Evolutionary conservation across 1,140 invertebrate species (phyloP), one percentile per base, ranked within the genome.

Genomic region (Atopsyche davidsoni): DNA sequence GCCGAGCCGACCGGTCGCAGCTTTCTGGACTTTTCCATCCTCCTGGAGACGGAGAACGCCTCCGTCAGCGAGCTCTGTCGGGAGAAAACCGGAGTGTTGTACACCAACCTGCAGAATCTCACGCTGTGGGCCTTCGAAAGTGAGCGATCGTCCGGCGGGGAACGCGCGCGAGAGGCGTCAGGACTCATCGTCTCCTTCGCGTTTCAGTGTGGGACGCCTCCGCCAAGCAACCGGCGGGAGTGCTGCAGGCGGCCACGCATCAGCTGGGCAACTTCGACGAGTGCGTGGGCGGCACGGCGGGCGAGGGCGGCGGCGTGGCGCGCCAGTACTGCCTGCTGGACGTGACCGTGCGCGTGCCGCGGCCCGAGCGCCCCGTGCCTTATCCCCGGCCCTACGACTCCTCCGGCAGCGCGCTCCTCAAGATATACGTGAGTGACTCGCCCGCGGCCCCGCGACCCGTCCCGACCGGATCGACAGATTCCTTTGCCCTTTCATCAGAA

Each of bases 231-330:
- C 63, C 62, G 6, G 40, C 57, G 1, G 66, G 66, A 1, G 21
- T 62, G 4, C 42, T 65, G 1, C 58, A 59, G 6, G 66, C 64
- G 0, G 57, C 53, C 2, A 52, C 41, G 10, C 57, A 53, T 17
- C 60, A 64, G 22, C 38, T 64, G 24, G 66, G 66, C 6, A 63
- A 67, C 56, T 68, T 61, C 46, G 66, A 68, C 55, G 60, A 68
- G 39, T 68, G 66, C 39, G 17, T 65, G 6, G 55, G 52, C 1
- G 19, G 48, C 13, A 23, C 51, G 1, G 19, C 11, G 6, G 25
- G 34, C 9, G 14, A 39, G 3, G 22, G 45, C 4, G 53, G 53
- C 9, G 47, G 51, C 2, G 43, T 63, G 10, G 25, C 45, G 3
- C 60, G 61, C 1, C 57, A 67, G 38, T 67, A 65, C 45, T 67